Evolutionary conservation across 1,140 invertebrate genomes (phyloP).

Genomic region (Psix sp.): DNA sequence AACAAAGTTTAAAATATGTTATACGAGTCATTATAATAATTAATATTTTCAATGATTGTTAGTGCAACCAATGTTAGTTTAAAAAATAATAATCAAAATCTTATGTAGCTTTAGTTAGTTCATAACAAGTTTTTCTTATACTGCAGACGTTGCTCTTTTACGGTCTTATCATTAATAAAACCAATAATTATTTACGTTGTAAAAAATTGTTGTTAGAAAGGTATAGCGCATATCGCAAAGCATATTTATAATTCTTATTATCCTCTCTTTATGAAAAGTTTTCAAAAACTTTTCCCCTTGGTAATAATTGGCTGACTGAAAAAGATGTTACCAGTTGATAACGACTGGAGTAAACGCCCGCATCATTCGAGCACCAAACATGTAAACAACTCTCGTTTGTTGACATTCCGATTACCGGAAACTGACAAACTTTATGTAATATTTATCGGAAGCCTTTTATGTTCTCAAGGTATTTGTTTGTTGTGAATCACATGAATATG

Average conservation of each 20-base stretch:
- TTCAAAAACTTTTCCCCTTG: conserved; percentile 2
- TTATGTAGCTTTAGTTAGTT: too few species aligned
- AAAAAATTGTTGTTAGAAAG: too few species aligned
- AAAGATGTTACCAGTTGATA: conserved; percentile 41
- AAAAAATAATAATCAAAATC: too few species aligned
- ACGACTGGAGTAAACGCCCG: conserved; percentile 13
- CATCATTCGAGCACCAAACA: conserved; percentile 24
- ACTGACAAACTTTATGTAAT: conserved; percentile 35
- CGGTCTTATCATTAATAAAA: too few species aligned
- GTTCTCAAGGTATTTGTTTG: not conserved
- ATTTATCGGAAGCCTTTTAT: conserved; percentile 18
- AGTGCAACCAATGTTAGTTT: too few species aligned
- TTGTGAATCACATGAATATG: not conserved
- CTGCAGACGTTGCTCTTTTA: too few species aligned
- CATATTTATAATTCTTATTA: conserved; percentile 27
- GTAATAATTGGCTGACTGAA: conserved; percentile 26
- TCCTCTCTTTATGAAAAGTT: conserved; percentile 11
- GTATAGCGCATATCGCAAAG: not conserved
- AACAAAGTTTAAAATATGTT: too few species aligned
- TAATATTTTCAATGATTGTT: too few species aligned
- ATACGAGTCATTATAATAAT: too few species aligned
- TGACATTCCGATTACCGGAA: conserved; percentile 28
- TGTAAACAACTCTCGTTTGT: conserved; percentile 47
- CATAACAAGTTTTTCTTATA: too few species aligned
- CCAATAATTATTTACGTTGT: too few species aligned